A percentile compares a stretch with the other conserved stretches of the same genome.
These are phyloP conservation scores for Sarcoramphus papa DNA, from an alignment of 2,797 vertebrate species.

Conservation along the genomic window DNA sequence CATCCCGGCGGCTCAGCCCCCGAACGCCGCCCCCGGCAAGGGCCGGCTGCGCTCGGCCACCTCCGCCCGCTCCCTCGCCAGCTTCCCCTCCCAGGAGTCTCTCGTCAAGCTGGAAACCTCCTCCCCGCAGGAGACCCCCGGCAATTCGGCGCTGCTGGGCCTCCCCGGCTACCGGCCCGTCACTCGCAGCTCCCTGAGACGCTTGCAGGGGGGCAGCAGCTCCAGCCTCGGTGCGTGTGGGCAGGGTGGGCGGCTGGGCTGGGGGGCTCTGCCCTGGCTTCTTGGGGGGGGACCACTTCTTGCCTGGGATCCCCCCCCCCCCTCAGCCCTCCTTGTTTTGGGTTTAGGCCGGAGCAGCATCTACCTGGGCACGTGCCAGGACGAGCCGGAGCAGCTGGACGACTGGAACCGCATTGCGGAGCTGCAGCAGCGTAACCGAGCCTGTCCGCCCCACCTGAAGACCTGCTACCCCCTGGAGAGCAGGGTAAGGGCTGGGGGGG, in stretches of 20 bases:
- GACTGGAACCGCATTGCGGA: conserved; percentile 93
- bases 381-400: conserved; percentile 84
- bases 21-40: conserved; percentile 57
- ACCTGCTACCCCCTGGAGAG: conserved; percentile 91
- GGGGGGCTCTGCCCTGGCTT: not conserved
- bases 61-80: conserved; percentile 59
- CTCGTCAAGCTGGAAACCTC: conserved; percentile 56
- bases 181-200: conserved; percentile 74
- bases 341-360: conserved; percentile 64
- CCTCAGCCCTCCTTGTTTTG: not conserved
- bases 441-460: conserved; percentile 88
- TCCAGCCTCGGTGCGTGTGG: conserved; percentile 10
- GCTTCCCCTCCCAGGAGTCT: conserved; percentile 65
- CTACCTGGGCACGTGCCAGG: conserved; percentile 75
- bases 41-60: conserved; percentile 55
- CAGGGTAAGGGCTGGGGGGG: conserved; percentile 71
- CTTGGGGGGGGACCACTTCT: not conserved
- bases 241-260: no score
- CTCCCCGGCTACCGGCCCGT: conserved; percentile 88
- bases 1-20: conserved; percentile 71
- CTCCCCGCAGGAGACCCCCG: conserved; percentile 58
- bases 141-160: conserved; percentile 69
- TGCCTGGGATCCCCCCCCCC: no score
- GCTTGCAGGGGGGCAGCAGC: conserved; percentile 62
- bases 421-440: conserved; percentile 86